Conservation (phyloP, 2,888 invertebrate genomes). For the Formica aserva region DNA sequence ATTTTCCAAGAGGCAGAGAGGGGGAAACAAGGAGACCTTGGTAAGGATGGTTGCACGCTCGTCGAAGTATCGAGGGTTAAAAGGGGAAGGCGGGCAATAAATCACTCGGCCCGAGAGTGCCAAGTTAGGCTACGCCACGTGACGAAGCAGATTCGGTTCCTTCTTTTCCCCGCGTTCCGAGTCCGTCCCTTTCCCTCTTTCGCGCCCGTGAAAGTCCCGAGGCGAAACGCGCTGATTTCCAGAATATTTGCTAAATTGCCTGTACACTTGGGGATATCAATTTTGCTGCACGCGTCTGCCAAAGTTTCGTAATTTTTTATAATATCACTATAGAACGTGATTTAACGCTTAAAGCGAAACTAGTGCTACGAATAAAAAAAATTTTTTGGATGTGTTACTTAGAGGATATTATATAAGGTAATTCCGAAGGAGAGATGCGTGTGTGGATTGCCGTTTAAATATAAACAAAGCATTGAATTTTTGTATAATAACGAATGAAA, state of each 20-base stretch:
- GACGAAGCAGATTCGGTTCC: conserved; percentile 69
- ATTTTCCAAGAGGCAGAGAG: conserved; percentile 26
- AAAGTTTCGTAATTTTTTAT: conserved; percentile 18
- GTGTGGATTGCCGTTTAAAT: background rate
- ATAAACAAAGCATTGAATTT: background rate
- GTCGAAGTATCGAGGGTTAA: conserved; percentile 61
- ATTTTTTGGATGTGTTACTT: background rate
- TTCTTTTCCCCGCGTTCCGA: conserved; percentile 8
- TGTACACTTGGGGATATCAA: conserved; percentile 13
- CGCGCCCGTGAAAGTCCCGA: background rate
- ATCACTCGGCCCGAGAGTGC: conserved; percentile 79
- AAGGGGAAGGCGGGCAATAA: conserved; percentile 74
- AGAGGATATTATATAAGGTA: background rate
- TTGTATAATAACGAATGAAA: background rate
- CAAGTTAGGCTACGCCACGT: conserved; percentile 77
- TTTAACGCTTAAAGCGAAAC: background rate
- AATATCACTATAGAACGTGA: background rate
- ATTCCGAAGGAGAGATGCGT: background rate
- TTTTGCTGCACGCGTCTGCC: background rate
- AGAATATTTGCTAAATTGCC: conserved; percentile 18
- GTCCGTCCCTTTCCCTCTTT: conserved; percentile 16
- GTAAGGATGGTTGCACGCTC: conserved; percentile 14
- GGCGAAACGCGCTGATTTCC: conserved; percentile 31
- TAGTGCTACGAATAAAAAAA: background rate
- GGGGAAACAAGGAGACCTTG: background rate